These are phyloP conservation scores for Myotis vivesi DNA, from an alignment of 2,797 vertebrate species.

Conservation along the genomic window DNA sequence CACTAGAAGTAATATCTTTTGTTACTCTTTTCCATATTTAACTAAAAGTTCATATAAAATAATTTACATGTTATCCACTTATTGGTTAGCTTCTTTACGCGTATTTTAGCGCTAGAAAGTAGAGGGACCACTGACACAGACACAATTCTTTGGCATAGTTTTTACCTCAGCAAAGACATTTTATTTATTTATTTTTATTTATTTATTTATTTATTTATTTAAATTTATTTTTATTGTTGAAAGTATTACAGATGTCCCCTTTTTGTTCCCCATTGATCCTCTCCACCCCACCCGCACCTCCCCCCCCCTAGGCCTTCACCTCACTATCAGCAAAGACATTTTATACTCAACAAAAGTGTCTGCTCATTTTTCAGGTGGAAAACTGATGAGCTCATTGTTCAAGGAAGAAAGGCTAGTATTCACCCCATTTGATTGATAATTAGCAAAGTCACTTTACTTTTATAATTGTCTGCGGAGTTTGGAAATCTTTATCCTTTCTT, in stretches of 20 bases:
- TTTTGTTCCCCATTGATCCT: too few species aligned
- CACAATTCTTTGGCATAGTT: not conserved
- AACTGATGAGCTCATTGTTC: not conserved
- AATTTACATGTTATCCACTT: not conserved
- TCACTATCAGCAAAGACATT: not conserved
- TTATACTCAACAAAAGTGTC: not conserved
- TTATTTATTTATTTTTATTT: too few species aligned
- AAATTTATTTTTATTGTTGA: too few species aligned
- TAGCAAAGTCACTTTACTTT: not conserved
- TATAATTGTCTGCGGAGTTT: not conserved
- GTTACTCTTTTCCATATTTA: not conserved
- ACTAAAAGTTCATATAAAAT: not conserved
- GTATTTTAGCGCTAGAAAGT: not conserved
- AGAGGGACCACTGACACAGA: not conserved
- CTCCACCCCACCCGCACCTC: too few species aligned
- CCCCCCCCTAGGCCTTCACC: too few species aligned
- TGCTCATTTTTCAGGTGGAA: not conserved
- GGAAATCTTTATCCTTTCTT: slow-evolving; percentile 49
- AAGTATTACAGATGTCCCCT: too few species aligned
- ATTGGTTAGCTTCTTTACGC: not conserved
- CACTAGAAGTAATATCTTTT: not conserved
- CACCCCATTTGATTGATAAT: not conserved
- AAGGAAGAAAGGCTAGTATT: not conserved
- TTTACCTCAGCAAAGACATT: not conserved
- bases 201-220: too few species aligned